Conservation (phyloP, 2,113 vertebrate species). For the Tylochromis polylepis region DNA sequence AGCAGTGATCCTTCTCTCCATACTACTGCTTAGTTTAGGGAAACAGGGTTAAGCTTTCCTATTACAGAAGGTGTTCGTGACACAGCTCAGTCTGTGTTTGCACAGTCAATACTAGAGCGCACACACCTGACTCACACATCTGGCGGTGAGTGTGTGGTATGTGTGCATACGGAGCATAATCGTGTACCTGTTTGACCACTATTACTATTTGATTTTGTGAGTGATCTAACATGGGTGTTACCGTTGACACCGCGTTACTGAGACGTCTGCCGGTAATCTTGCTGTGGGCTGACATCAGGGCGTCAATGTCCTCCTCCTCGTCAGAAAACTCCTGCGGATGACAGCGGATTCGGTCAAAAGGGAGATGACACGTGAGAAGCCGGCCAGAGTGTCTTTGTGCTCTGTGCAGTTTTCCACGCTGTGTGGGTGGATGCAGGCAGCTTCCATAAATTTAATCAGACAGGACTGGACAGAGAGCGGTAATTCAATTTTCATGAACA, state of each 20-base stretch:
- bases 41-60: neutral
- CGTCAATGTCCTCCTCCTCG: slow-evolving; percentile 78
- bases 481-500: slow-evolving; percentile 3
- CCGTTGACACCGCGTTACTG: slow-evolving; percentile 76
- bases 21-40: neutral
- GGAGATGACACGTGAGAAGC: neutral
- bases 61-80: neutral
- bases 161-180: neutral
- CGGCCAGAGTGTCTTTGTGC: neutral
- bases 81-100: slow-evolving; percentile 16
- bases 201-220: neutral
- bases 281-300: slow-evolving; percentile 67
- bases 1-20: neutral
- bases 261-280: slow-evolving; percentile 54
- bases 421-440: slow-evolving; percentile 23
- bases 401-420: neutral
- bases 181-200: slow-evolving; percentile 3
- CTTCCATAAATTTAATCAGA: slow-evolving; percentile 33
- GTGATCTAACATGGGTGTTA: slow-evolving; percentile 57
- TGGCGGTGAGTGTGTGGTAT: neutral
- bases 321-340: slow-evolving; percentile 78
- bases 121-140: neutral
- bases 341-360: slow-evolving; percentile 24
- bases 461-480: slow-evolving; percentile 2
- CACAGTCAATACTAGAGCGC: slow-evolving; percentile 17